phyloP scores from a whole-genome alignment of 2,888 invertebrate species.

The Sminthurides aquaticus region DNA sequence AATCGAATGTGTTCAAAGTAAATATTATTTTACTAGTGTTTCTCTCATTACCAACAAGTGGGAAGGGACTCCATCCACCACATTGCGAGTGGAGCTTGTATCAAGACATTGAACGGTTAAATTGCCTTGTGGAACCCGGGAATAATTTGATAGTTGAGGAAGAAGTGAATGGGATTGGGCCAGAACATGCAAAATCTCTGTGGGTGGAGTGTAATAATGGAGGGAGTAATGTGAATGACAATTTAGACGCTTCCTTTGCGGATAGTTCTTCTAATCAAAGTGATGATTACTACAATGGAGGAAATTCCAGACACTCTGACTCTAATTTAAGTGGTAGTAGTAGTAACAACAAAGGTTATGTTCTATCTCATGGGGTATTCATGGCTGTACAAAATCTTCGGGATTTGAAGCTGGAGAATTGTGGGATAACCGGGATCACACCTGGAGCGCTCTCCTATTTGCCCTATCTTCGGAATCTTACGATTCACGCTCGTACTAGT shows the following conservation, averaged over 20 bases:
- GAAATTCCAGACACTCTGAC: slow-evolving; percentile 10
- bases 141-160: slow-evolving; percentile 42
- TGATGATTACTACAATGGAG: slow-evolving; percentile 2
- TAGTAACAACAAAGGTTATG: slow-evolving; percentile 27
- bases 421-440: slow-evolving; percentile 72
- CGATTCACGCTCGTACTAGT: slow-evolving; percentile 71
- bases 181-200: slow-evolving; percentile 42
- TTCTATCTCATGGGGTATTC: slow-evolving; percentile 42
- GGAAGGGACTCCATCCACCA: slow-evolving; percentile 38
- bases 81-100: slow-evolving; percentile 42
- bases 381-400: slow-evolving; percentile 54
- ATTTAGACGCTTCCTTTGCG: slow-evolving; percentile 13
- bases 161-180: slow-evolving; percentile 42
- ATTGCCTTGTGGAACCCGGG: slow-evolving; percentile 37
- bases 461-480: slow-evolving; percentile 67
- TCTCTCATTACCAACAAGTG: not conserved
- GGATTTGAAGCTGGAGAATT: slow-evolving; percentile 71
- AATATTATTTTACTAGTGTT: not conserved
- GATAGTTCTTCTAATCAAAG: slow-evolving; percentile 17
- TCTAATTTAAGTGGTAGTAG: too few species aligned
- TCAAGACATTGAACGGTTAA: slow-evolving; percentile 40
- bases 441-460: slow-evolving; percentile 75
- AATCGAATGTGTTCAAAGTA: slow-evolving; percentile 7
- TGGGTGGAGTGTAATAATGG: slow-evolving; percentile 36
- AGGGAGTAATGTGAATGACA: slow-evolving; percentile 20